Base-by-base conservation (phyloP, 2,888 invertebrate genomes). In the Hermodice carunculata region DNA sequence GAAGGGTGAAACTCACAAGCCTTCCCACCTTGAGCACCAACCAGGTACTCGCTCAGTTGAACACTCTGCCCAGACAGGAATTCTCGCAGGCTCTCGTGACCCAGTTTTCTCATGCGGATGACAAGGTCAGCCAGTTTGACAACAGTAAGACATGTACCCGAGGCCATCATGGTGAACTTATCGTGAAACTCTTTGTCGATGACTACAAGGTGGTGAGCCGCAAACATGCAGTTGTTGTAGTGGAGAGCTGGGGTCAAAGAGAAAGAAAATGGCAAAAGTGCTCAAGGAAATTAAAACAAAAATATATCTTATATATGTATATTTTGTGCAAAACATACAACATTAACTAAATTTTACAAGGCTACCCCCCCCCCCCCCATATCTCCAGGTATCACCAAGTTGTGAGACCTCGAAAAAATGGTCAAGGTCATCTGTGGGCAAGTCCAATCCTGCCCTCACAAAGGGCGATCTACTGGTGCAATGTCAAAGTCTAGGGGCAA, bases 191-290 rank as follows among this genome's bases (percentile, higher is more conserved):
- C 28, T 17, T 60, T 59, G 64, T 72, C 71, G 51, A 73, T 53
- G 24, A 66, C 69, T 22, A 67, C 43, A n/a, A 73, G 57, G 40
- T 73, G 73, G 51, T 73, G 71, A 17, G 73, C 71, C 6, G 72
- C 54, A 37, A 69, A 73, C 69, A 72, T 72, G 60, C 73, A 73
- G 64, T 73, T 73, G 61, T 73, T 73, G 61, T 72, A 69, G 52
- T 72, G 71, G 22, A 73, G 52, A 8, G 69, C 73, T 69, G 67
- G 8, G n/a, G n/a, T n/a, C n/a, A n/a, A n/a, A n/a, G n/a, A n/a
- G n/a, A 11, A 46, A 11, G 19, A 14, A 46, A 37, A 37, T 11
- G n/a, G n/a, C n/a, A n/a, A n/a, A n/a, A n/a, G n/a, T n/a, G n/a
- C n/a, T n/a, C 8, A 37, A 37, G 37, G 14, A 37, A 37, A 37